phyloP scores from a whole-genome alignment of 2,113 vertebrate genomes.

The Sakesphorus luctuosus region DNA sequence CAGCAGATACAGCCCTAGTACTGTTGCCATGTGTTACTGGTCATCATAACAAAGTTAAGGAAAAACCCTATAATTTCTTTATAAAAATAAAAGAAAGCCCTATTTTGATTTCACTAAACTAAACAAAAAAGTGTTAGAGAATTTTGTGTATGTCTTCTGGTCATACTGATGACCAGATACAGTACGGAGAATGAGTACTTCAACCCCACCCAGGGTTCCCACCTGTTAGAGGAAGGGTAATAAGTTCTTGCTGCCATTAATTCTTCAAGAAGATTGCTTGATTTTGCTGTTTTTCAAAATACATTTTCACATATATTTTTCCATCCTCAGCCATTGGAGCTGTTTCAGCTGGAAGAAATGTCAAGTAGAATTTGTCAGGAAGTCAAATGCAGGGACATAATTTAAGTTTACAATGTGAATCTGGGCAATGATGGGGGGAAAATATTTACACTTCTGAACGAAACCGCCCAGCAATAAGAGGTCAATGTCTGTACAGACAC shows the following conservation, averaged over 20 bases:
- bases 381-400: neutral
- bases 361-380: slow-evolving; percentile 63
- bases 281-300: slow-evolving; percentile 72
- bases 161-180: neutral
- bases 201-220: slow-evolving; percentile 16
- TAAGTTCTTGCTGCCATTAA: slow-evolving; percentile 67
- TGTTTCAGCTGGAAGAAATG: slow-evolving; percentile 72
- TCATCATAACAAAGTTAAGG: slow-evolving; percentile 26
- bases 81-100: neutral
- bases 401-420: neutral
- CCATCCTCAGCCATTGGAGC: slow-evolving; percentile 74
- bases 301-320: slow-evolving; percentile 58
- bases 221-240: slow-evolving; percentile 57
- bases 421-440: neutral
- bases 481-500: neutral
- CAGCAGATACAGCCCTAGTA: neutral
- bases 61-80: slow-evolving; percentile 16
- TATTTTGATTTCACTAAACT: slow-evolving; percentile 25
- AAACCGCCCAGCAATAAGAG: neutral
- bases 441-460: neutral
- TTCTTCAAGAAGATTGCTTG: slow-evolving; percentile 66
- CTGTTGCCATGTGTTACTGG: neutral
- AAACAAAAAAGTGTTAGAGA: neutral
- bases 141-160: neutral
- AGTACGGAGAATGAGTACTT: neutral